These are phyloP conservation scores for Buteo buteo DNA, from an alignment of 2,113 vertebrate species.

Conservation along the genomic window DNA sequence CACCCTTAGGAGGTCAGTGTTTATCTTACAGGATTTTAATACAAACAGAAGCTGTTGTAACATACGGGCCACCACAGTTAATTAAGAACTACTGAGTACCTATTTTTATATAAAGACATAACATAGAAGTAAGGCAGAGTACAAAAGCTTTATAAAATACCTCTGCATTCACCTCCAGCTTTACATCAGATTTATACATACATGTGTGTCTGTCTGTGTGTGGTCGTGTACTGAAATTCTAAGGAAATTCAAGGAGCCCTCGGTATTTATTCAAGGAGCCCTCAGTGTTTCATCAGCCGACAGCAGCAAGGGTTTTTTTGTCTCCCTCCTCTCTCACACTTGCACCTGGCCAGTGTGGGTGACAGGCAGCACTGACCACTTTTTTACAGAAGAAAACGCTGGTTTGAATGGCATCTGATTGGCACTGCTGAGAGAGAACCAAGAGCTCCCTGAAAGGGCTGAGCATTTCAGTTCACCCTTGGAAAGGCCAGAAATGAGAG, in stretches of 20 bases:
- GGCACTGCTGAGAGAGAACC: background rate
- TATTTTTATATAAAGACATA: background rate
- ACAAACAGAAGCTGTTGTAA: background rate
- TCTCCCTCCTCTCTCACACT: background rate
- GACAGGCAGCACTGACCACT: background rate
- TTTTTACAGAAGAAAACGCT: background rate
- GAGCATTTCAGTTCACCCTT: background rate
- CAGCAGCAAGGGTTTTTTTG: background rate
- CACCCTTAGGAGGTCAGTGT: background rate
- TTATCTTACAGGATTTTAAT: background rate
- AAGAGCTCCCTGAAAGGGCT: background rate
- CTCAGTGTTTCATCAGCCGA: background rate
- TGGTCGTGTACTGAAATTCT: background rate
- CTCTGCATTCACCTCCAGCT: background rate
- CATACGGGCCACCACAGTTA: background rate
- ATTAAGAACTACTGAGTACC: background rate
- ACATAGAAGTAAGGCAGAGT: background rate
- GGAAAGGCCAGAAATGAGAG: background rate
- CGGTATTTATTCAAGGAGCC: background rate
- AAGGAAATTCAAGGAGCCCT: background rate
- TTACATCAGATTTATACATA: background rate
- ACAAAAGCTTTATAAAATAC: background rate
- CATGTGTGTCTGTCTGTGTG: no score
- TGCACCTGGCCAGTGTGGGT: background rate
- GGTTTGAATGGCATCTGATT: constrained; percentile 24